Conservation (phyloP, 2,113 vertebrate genomes). For the Pleuronectes platessa region DNA sequence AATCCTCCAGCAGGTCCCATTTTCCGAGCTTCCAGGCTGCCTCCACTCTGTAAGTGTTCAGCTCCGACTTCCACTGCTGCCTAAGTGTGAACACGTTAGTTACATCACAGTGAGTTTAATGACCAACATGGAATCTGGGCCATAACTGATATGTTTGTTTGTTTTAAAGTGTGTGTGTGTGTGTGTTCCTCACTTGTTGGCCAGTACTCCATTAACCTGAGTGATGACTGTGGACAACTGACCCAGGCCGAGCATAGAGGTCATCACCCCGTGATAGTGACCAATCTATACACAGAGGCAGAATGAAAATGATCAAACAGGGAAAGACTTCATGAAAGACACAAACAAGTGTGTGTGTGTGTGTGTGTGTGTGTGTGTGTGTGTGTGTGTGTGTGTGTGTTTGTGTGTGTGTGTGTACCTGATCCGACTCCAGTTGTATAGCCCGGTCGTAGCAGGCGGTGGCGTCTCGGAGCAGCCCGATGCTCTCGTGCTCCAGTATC, state of each 20-base stretch:
- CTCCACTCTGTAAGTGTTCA: constrained; percentile 96
- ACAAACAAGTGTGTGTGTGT: too few species aligned
- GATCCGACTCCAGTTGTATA: constrained; percentile 95
- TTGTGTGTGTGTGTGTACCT: constrained; percentile 80
- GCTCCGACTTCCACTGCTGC: constrained; percentile 93
- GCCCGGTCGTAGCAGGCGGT: constrained; percentile 97
- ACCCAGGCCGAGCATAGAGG: constrained; percentile 96
- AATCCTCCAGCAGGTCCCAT: constrained; percentile 96
- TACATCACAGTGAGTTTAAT: neutral
- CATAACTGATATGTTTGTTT: too few species aligned
- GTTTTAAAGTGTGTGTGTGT: neutral
- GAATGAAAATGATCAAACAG: neutral
- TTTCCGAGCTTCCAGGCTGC: constrained; percentile 97
- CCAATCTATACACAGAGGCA: constrained; percentile 83
- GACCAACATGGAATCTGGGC: too few species aligned
- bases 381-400: neutral
- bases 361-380: too few species aligned
- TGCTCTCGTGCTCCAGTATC: constrained; percentile 98
- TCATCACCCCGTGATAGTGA: constrained; percentile 97
- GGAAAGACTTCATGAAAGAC: too few species aligned
- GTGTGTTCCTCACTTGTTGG: constrained; percentile 85
- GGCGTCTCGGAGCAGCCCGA: constrained; percentile 93
- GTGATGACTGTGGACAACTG: constrained; percentile 97
- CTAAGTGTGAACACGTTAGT: constrained; percentile 71
- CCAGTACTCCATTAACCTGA: constrained; percentile 96